Evolutionary conservation across 2,888 invertebrate species (phyloP).

Genomic region (Phrixothrix hirtus): DNA sequence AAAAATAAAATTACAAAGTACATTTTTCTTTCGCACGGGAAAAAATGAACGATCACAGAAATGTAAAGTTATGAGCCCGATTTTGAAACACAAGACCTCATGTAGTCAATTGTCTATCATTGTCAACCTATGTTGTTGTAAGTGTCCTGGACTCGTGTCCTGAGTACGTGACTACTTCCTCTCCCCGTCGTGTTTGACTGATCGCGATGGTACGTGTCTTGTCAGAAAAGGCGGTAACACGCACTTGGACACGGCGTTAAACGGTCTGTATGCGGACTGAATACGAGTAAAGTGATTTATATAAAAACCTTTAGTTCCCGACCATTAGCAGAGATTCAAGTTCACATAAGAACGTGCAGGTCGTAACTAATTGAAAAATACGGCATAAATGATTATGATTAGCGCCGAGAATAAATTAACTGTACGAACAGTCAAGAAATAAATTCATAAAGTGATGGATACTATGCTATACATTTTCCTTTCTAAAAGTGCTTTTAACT

Average conservation of each 20-base stretch:
- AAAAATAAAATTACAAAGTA: too few species aligned
- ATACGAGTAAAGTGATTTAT: conserved; percentile 33
- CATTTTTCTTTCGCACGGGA: conserved; percentile 7
- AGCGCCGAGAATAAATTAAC: conserved; percentile 44
- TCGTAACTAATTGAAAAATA: too few species aligned
- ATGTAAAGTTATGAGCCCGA: conserved; percentile 25
- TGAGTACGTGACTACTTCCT: conserved; percentile 29
- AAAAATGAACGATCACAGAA: conserved; percentile 15
- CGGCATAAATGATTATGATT: too few species aligned
- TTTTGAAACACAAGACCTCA: conserved; percentile 36
- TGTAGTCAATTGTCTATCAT: conserved; percentile 40
- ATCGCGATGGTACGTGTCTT: conserved; percentile 39
- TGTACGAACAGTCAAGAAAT: conserved; percentile 31
- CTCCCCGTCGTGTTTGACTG: conserved; percentile 34
- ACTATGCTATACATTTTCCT: conserved; percentile 36
- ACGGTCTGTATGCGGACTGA: conserved; percentile 30
- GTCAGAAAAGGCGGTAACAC: conserved; percentile 33
- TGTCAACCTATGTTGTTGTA: conserved; percentile 38
- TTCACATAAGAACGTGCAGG: conserved; percentile 40
- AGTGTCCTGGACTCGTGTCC: conserved; percentile 35
- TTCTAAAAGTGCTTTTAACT: conserved; percentile 22
- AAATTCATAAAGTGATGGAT: conserved; percentile 28
- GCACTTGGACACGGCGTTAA: conserved; percentile 30
- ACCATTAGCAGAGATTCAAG: conserved; percentile 32
- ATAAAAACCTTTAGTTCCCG: conserved; percentile 28